Base-by-base conservation (phyloP, 1,140 invertebrate species). In the Eriosoma lanigerum region DNA sequence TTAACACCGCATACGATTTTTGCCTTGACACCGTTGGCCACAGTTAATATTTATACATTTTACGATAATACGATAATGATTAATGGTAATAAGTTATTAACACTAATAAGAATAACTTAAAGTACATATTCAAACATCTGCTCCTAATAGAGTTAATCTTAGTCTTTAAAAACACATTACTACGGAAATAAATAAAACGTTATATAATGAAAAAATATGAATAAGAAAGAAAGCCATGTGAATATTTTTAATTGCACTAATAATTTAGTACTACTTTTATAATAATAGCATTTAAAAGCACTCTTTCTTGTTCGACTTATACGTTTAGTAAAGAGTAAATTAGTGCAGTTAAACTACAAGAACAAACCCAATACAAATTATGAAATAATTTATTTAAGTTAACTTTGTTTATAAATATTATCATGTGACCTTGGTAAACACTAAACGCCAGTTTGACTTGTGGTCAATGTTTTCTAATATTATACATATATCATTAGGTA, bases 381-480 rank as follows among this genome's bases (percentile, higher is more conserved):
- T n/a, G 1, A 64, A 64, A 64, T 64, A 64, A 38, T 64, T n/a
- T 1, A 38, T 6, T 13, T 48, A 62, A 17, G 19, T 64, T 12
- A 19, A 38, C 2, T 3, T n/a, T 64, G 9, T 38, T 38, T 64
- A 64, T 64, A 64, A 38, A 48, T 68, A 24, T 46, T 21, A 46
- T 48, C 3, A 8, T 21, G 38, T 64, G 62, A 66, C 62, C 62
- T 66, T 66, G 62, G 32, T 44, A 44, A 44, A 66, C 10, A 12
- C 38, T 44, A 44, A 44, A 66, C 10, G n/a, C 38, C 38, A 38
- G 10, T 38, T 66, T 3, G 32, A 44, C 32, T 44, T 44, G 62
- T 66, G 62, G 32, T 66, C 62, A 66, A 66, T 66, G 62, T 66
- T 66, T 66, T 66, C 62, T 66, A 66, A 66, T 66, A 44, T 66